These are phyloP conservation scores for Mesembrinibis cayennensis DNA, from an alignment of 2,113 vertebrate genomes.

Conservation along the genomic window DNA sequence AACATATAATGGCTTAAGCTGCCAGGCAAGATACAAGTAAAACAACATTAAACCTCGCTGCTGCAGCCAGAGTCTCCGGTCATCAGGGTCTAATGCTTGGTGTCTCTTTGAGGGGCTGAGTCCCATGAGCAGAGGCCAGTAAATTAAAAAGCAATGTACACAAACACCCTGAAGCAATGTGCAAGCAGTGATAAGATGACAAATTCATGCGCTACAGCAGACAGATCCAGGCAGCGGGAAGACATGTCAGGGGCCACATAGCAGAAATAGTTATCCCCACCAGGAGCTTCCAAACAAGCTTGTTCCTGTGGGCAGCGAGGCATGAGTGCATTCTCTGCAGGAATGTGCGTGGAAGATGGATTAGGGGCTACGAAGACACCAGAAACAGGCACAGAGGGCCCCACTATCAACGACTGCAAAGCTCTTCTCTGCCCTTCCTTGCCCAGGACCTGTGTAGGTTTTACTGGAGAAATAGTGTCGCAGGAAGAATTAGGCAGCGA, in stretches of 20 bases:
- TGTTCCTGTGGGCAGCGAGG: not conserved
- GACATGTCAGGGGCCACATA: not conserved
- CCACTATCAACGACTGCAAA: not conserved
- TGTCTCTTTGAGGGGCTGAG: not conserved
- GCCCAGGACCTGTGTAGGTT: not conserved
- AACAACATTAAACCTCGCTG: not conserved
- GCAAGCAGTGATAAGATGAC: not conserved
- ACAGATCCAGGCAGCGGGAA: not conserved
- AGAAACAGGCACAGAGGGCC: not conserved
- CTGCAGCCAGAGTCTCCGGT: not conserved
- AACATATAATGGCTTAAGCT: not conserved
- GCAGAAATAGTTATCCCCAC: not conserved
- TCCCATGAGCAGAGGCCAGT: not conserved
- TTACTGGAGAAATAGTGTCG: not conserved
- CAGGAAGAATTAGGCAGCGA: not conserved
- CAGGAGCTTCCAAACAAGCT: not conserved
- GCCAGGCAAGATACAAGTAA: not conserved
- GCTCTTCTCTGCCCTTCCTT: not conserved
- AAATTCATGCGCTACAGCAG: not conserved
- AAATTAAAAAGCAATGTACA: not conserved
- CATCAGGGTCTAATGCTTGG: not conserved
- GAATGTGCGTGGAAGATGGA: not conserved
- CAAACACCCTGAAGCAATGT: not conserved
- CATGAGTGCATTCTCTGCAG: not conserved
- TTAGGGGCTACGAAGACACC: not conserved